Conservation (phyloP, 1,140 invertebrate genomes). For the Tetragnatha versicolor region DNA sequence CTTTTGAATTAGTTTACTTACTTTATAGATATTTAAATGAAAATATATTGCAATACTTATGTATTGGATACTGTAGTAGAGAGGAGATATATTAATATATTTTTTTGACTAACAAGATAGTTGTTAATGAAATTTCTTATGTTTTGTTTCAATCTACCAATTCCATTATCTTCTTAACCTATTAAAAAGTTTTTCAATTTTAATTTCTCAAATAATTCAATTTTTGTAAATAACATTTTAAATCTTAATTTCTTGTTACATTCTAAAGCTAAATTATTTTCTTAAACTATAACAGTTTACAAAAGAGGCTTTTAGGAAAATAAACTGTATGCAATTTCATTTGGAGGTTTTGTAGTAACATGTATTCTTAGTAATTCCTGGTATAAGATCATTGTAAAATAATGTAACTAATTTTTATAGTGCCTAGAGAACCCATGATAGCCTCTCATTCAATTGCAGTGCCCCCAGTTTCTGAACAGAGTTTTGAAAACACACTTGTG, state of each 20-base stretch:
- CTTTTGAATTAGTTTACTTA: background rate
- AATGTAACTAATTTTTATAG: too few relatives aligned
- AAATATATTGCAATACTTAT: background rate
- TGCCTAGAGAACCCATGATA: background rate
- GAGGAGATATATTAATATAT: background rate
- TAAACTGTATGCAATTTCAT: too few relatives aligned
- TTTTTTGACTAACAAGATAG: background rate
- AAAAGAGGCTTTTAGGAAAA: too few relatives aligned
- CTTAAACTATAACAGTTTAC: too few relatives aligned
- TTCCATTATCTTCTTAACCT: background rate
- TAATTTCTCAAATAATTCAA: too few relatives aligned
- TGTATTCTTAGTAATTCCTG: too few relatives aligned
- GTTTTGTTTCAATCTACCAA: background rate
- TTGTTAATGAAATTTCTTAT: background rate
- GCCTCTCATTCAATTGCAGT: background rate
- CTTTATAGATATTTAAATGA: background rate
- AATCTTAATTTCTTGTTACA: too few relatives aligned
- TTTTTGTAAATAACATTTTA: too few relatives aligned
- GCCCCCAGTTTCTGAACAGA: background rate
- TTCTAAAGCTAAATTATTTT: too few relatives aligned
- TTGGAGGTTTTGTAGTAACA: too few relatives aligned
- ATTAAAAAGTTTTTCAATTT: background rate
- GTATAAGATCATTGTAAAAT: too few relatives aligned
- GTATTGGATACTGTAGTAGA: background rate
- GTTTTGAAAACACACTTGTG: constrained; percentile 18